phyloP scores from a whole-genome alignment of 2,113 vertebrate species.

The Phoxinus phoxinus region DNA sequence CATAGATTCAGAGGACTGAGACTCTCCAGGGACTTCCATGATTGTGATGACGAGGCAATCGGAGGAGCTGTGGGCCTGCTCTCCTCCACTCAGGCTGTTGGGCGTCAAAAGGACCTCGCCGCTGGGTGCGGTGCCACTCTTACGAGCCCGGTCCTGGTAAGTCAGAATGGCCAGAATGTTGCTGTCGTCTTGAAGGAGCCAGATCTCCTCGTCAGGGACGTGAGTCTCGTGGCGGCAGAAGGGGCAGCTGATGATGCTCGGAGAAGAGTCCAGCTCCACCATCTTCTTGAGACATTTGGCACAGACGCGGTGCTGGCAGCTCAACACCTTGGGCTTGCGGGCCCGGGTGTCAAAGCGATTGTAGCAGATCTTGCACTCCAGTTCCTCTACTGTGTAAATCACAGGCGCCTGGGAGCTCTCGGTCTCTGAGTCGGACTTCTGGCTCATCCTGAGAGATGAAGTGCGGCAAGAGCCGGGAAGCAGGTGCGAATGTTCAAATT shows the following conservation, averaged over 20 bases:
- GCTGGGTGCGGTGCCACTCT: constrained; percentile 51
- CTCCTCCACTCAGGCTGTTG: constrained; percentile 68
- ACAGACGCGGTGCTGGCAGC: constrained; percentile 83
- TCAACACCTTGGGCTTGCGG: constrained; percentile 81
- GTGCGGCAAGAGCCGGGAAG: neutral
- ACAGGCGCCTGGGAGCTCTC: constrained; percentile 55
- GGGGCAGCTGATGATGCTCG: constrained; percentile 80
- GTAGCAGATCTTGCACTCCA: constrained; percentile 90
- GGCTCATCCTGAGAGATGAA: constrained; percentile 67
- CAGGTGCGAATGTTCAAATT: constrained; percentile 13
- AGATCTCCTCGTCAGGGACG: constrained; percentile 78
- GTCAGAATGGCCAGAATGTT: constrained; percentile 77
- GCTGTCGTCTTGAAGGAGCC: constrained; percentile 81
- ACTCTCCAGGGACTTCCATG: constrained; percentile 82
- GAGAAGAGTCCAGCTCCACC: constrained; percentile 74
- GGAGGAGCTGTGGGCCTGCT: constrained; percentile 69
- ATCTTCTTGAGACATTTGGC: constrained; percentile 84
- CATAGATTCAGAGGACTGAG: constrained; percentile 76
- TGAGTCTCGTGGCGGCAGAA: constrained; percentile 86
- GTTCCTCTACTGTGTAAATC: constrained; percentile 72
- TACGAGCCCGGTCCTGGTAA: constrained; percentile 69
- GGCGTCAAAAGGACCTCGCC: constrained; percentile 84
- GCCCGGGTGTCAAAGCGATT: constrained; percentile 78
- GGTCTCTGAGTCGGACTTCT: constrained; percentile 28
- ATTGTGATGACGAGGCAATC: constrained; percentile 89